Percentiles rank a stretch among this genome's conserved stretches.
phyloP scores from a whole-genome alignment of 2,113 vertebrate species.

The Atherinomorus stipes region DNA sequence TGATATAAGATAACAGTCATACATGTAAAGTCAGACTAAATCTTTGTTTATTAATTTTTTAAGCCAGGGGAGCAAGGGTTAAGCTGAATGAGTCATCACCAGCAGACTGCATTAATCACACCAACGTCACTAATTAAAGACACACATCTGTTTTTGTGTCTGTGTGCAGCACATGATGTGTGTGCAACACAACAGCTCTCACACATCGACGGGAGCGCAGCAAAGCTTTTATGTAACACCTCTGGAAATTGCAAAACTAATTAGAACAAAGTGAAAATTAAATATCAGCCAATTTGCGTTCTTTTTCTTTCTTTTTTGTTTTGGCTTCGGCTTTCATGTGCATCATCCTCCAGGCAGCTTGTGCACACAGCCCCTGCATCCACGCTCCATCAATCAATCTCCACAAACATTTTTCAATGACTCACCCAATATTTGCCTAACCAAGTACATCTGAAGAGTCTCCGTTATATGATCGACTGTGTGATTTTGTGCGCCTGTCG shows the following conservation, averaged over 20 bases:
- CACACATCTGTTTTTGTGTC: conserved; percentile 73
- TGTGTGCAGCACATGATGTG: conserved; percentile 54
- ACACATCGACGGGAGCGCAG: conserved; percentile 1
- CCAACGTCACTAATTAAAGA: conserved; percentile 85
- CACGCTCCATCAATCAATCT: conserved; percentile 36
- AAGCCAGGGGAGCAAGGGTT: conserved; percentile 73
- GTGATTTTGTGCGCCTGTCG: conserved; percentile 32
- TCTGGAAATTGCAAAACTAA: conserved; percentile 34
- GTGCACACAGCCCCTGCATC: not conserved
- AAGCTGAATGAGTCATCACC: conserved; percentile 87
- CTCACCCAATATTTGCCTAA: conserved; percentile 36
- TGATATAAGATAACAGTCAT: conserved; percentile 2
- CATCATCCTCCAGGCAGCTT: conserved; percentile 25
- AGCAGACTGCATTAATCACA: conserved; percentile 85
- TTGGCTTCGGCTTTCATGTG: conserved; percentile 33
- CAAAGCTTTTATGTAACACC: conserved; percentile 20
- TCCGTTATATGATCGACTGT: conserved; percentile 45
- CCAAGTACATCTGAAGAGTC: conserved; percentile 25
- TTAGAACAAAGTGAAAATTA: conserved; percentile 38
- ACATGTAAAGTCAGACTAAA: conserved; percentile 9
- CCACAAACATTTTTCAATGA: conserved; percentile 43
- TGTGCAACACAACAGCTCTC: conserved; percentile 32
- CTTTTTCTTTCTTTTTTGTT: not conserved
- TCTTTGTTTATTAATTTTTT: conserved; percentile 73
- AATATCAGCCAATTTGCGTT: conserved; percentile 36